Percentiles rank a stretch among this genome's conserved stretches.
Evolutionary conservation across 2,797 vertebrate species (phyloP).

Genomic region (Ctenosaura bakeri): DNA sequence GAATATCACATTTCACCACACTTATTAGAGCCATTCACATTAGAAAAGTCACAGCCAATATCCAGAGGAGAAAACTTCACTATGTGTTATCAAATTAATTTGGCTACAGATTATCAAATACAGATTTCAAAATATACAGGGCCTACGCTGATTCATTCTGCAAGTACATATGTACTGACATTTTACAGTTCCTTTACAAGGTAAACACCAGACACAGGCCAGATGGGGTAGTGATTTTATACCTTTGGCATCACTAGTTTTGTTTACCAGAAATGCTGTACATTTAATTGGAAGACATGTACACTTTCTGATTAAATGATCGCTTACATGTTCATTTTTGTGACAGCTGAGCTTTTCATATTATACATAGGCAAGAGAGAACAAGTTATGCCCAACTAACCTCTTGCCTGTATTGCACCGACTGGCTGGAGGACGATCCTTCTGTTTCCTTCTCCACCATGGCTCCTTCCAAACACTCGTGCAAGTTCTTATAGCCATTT

Average conservation of each 20-base stretch:
- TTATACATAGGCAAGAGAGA: rapidly evolving
- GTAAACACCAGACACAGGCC: slow-evolving; percentile 38
- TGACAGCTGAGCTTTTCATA: neutral
- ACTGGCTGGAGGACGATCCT: slow-evolving; percentile 82
- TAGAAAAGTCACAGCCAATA: neutral
- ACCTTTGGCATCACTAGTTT: slow-evolving; percentile 15
- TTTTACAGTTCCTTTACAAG: slow-evolving; percentile 61
- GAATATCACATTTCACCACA: neutral
- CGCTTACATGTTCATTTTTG: neutral
- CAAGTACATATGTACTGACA: slow-evolving; percentile 32
- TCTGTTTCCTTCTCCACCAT: slow-evolving; percentile 95
- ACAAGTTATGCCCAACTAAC: slow-evolving; percentile 77
- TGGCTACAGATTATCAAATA: neutral
- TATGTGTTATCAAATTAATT: neutral
- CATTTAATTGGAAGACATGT: neutral
- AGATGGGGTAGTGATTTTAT: slow-evolving; percentile 14
- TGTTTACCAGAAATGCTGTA: neutral
- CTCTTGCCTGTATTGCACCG: slow-evolving; percentile 87
- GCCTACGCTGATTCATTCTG: neutral
- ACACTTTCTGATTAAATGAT: neutral
- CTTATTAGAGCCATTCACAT: neutral
- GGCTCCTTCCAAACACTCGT: slow-evolving; percentile 94
- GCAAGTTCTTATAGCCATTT: slow-evolving; percentile 93
- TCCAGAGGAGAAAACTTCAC: neutral
- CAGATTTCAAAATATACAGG: neutral